Base-by-base conservation (phyloP, 2,888 invertebrate species). In the Lochmaea capreae region DNA sequence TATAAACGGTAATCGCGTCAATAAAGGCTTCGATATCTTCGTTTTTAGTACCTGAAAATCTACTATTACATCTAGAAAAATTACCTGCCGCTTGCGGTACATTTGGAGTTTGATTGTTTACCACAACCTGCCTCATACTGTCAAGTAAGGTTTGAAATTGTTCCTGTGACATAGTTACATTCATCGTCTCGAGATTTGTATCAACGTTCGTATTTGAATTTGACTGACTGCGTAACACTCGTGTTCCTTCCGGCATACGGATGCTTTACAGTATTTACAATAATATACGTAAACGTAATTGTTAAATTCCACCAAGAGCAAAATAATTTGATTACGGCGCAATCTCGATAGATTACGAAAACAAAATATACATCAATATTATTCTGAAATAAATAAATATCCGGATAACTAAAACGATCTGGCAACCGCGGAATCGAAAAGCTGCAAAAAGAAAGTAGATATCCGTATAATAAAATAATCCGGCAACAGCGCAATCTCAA, bases 1-100 rank as follows among this genome's bases (percentile, higher is more conserved):
- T 82, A 67, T 72, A 80, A 14, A 75, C 72, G 10, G 72, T 72
- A 14, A 81, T 72, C 0, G 79, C 76, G 54, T 78, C 74, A 11
- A 81, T 79, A 67, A 81, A 81, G 8, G 77, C 79, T 12, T 80
- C 78, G 9, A 81, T 71, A 59, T 76, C 69, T 54, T 76, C 74
- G 9, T 67, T 18, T 59, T 67, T 62, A n/a, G 22, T 57, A 10
- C 78, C 80, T n/a, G 73, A 22, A 66, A 75, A 79, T 42, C 79
- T 61, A n/a, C 77, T 71, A 14, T 43, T 65, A 71, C 79, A 80
- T 42, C 43, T 68, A 14, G 74, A 39, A 65, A 72, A 75, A 49
- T 74, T 76, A 39, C 76, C 71, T 26, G 14, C n/a, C 11, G 33
- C 12, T 16, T 22, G 22, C 10, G 33, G 26, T 33, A 14, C 33